These are phyloP conservation scores for Panzeria rudis DNA, from an alignment of 2,888 invertebrate genomes.

Conservation along the genomic window DNA sequence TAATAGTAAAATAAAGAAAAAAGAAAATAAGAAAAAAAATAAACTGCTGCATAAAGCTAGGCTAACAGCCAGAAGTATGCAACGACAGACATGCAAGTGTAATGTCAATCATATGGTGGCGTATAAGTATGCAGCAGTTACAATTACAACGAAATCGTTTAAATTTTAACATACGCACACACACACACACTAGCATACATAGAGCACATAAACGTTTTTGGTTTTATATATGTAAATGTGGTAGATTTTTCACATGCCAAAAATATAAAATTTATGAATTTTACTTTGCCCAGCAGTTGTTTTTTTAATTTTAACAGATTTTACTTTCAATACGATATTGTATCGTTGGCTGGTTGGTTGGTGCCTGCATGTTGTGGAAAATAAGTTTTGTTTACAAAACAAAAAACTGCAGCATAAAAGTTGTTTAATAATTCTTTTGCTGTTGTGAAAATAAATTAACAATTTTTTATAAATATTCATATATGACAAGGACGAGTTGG, in stretches of 20 bases:
- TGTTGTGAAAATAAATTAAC: constrained; percentile 47
- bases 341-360: not conserved
- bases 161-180: constrained; percentile 24
- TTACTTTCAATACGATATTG: constrained; percentile 17
- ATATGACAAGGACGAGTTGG: constrained; percentile 44
- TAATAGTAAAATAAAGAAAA: constrained; percentile 23
- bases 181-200: not conserved
- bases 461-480: constrained; percentile 61
- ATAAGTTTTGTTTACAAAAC: constrained; percentile 43
- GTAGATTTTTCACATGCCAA: constrained; percentile 43
- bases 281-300: constrained; percentile 36
- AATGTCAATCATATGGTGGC: constrained; percentile 64
- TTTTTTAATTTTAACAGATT: constrained; percentile 27
- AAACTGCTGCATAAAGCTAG: constrained; percentile 66
- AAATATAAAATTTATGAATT: constrained; percentile 58
- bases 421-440: constrained; percentile 14
- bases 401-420: constrained; percentile 27
- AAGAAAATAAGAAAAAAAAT: constrained; percentile 2
- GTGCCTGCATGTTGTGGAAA: constrained; percentile 28
- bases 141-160: constrained; percentile 1
- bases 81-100: constrained; percentile 62
- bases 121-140: not conserved
- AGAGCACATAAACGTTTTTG: constrained; percentile 11
- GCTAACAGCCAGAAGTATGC: constrained; percentile 61
- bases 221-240: constrained; percentile 34